A percentile compares a stretch with the other conserved stretches of the same genome.
phyloP scores from a whole-genome alignment of 2,113 vertebrate species.

The Cnemophilus loriae region DNA sequence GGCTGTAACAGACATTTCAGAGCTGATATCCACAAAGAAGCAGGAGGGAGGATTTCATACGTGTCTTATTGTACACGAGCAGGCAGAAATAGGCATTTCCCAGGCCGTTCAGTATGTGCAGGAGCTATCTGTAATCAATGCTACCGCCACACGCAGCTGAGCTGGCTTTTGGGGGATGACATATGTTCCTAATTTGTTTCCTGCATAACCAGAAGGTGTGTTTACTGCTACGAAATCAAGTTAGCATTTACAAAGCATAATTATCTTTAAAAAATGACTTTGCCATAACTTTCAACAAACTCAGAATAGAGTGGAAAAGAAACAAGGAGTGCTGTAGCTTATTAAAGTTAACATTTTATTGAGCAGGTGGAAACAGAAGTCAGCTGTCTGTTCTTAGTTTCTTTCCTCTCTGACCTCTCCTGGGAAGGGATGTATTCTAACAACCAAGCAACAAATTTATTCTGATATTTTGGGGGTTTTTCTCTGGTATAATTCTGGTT shows the following conservation, averaged over 20 bases:
- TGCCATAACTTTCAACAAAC: conserved; percentile 51
- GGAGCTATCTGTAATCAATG: conserved; percentile 28
- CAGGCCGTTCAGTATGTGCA: background rate
- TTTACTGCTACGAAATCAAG: conserved; percentile 42
- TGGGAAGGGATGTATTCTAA: conserved; percentile 60
- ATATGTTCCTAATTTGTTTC: conserved; percentile 50
- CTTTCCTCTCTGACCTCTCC: conserved; percentile 52
- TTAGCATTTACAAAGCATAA: conserved; percentile 34
- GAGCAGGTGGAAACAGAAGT: conserved; percentile 50
- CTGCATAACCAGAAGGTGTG: conserved; percentile 39
- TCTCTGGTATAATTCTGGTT: background rate
- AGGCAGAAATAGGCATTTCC: background rate
- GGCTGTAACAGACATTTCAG: background rate
- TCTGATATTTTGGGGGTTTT: background rate
- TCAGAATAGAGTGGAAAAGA: conserved; percentile 39
- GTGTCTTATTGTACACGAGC: accelerated
- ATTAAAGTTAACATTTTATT: conserved; percentile 14
- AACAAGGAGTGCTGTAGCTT: conserved; percentile 1
- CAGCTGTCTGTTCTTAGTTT: conserved; percentile 38
- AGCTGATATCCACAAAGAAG: background rate
- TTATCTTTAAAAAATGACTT: conserved; percentile 59
- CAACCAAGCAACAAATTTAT: conserved; percentile 44
- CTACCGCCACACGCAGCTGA: background rate
- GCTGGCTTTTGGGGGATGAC: conserved; percentile 34
- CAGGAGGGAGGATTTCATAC: background rate